Evolutionary conservation across 64 coral and sea anemone species (phyloP).

Genomic region (Porites australiensis): DNA sequence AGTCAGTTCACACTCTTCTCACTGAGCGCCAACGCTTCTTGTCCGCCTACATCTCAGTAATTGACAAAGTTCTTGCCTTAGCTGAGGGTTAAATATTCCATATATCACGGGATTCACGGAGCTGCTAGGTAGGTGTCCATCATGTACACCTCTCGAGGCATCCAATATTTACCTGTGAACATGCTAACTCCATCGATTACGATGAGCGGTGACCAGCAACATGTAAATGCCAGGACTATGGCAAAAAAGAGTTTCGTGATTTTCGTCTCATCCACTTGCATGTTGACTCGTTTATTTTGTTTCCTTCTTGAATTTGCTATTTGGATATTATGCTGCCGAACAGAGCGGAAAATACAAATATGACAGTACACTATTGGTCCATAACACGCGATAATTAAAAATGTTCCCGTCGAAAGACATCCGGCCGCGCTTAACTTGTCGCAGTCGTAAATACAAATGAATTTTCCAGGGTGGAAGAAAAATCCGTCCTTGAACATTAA

Average conservation of each 20-base stretch:
- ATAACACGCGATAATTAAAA: constrained; percentile 8
- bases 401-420: background rate
- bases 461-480: constrained; percentile 53
- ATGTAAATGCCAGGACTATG: constrained; percentile 33
- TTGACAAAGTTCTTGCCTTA: constrained; percentile 36
- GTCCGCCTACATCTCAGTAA: background rate
- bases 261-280: constrained; percentile 46
- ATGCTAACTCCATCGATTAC: constrained; percentile 30
- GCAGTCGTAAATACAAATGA: constrained; percentile 30
- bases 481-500: constrained; percentile 6
- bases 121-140: constrained; percentile 18
- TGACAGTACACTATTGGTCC: constrained; percentile 36
- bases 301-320: constrained; percentile 5
- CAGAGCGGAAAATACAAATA: constrained; percentile 25
- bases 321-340: constrained; percentile 10
- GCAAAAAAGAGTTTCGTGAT: constrained; percentile 30
- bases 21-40: background rate
- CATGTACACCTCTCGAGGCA: constrained; percentile 35
- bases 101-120: constrained; percentile 58
- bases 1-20: background rate
- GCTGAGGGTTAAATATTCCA: constrained; percentile 37
- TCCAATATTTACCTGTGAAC: constrained; percentile 27
- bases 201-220: constrained; percentile 40
- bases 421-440: background rate
- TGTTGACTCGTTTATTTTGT: background rate